Evolutionary conservation across 2,888 invertebrate species (phyloP).

Genomic region (Brenthis hecate): DNA sequence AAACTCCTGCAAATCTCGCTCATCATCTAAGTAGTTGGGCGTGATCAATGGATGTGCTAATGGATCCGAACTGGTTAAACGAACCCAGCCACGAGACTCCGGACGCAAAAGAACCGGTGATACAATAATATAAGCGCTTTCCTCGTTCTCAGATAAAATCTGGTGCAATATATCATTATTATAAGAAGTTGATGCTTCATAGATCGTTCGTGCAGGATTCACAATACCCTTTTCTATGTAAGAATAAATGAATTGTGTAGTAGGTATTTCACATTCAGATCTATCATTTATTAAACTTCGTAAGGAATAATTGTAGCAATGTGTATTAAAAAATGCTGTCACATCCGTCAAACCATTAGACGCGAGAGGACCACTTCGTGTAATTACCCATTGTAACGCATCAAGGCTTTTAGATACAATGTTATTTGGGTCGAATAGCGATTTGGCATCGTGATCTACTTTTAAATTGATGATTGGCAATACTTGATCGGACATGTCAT

Average conservation of each 20-base stretch:
- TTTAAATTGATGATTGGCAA: constrained; percentile 49
- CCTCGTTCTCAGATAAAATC: constrained; percentile 45
- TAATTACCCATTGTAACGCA: constrained; percentile 43
- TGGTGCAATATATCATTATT: constrained; percentile 47
- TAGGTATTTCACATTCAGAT: constrained; percentile 54
- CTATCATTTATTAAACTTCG: constrained; percentile 45
- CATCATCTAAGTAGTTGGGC: constrained; percentile 56
- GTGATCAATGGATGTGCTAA: constrained; percentile 49
- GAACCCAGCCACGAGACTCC: constrained; percentile 53
- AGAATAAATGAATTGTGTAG: constrained; percentile 53
- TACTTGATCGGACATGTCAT: constrained; percentile 58
- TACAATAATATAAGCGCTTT: constrained; percentile 47
- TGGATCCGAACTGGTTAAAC: constrained; percentile 53
- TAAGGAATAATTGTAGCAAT: constrained; percentile 53
- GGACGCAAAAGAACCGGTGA: constrained; percentile 55
- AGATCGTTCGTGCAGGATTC: constrained; percentile 34
- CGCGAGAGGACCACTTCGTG: constrained; percentile 50
- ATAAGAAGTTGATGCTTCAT: constrained; percentile 42
- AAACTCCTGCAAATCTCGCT: constrained; percentile 53
- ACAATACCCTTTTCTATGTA: constrained; percentile 49
- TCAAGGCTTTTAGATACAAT: constrained; percentile 36
- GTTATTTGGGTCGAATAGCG: constrained; percentile 26
- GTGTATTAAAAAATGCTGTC: constrained; percentile 53
- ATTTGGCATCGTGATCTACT: constrained; percentile 44
- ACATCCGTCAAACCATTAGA: constrained; percentile 59